Evolutionary conservation across 2,113 vertebrate species (phyloP).

Genomic region (Antechinus flavipes): DNA sequence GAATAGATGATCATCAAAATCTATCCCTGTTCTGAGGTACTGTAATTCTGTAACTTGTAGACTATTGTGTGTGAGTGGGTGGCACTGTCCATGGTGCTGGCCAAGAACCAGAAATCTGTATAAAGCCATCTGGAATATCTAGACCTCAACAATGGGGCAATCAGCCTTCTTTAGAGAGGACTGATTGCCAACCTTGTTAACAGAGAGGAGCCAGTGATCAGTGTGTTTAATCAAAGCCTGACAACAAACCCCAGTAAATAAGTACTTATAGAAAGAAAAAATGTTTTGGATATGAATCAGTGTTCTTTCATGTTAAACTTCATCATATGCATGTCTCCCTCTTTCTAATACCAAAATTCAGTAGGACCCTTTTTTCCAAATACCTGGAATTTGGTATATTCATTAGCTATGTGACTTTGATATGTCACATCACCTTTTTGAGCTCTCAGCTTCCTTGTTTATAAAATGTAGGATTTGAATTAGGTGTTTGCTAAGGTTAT

Average conservation of each 20-base stretch:
- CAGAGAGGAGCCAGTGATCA: conserved; percentile 52
- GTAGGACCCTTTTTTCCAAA: background rate
- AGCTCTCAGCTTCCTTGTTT: background rate
- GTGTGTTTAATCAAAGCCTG: conserved; percentile 56
- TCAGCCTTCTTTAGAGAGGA: conserved; percentile 53
- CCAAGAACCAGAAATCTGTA: conserved; percentile 44
- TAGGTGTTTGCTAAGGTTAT: background rate
- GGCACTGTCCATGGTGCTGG: conserved; percentile 57
- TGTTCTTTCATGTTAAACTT: conserved; percentile 53
- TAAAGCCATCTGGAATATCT: conserved; percentile 54
- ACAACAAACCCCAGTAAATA: conserved; percentile 55
- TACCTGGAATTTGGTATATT: background rate
- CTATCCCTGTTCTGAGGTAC: background rate
- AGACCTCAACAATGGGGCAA: conserved; percentile 54
- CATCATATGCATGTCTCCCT: conserved; percentile 22
- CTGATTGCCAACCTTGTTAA: conserved; percentile 61
- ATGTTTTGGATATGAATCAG: conserved; percentile 45
- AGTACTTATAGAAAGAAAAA: conserved; percentile 49
- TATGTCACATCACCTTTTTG: background rate
- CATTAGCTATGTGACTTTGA: background rate
- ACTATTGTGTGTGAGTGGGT: conserved; percentile 13
- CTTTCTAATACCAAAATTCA: conserved; percentile 1
- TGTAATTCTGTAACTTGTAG: background rate
- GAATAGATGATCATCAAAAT: background rate
- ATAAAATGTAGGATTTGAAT: background rate